These are phyloP conservation scores for Pungitius pungitius DNA, from an alignment of 2,113 vertebrate genomes.

Conservation along the genomic window DNA sequence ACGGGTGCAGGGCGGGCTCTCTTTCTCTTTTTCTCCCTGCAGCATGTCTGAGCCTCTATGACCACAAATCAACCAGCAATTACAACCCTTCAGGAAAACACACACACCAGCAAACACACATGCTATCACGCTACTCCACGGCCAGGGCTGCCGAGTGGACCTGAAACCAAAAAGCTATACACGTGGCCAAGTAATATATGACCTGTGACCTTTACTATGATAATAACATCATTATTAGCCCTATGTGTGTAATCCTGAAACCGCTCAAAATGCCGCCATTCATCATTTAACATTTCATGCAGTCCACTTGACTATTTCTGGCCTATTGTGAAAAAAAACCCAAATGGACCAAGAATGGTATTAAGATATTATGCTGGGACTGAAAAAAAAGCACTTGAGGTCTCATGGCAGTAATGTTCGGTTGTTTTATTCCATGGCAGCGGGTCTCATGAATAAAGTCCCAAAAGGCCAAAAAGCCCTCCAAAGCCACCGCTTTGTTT, in stretches of 20 bases:
- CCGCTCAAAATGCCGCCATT: not conserved
- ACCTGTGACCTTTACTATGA: not conserved
- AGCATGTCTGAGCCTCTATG: slow-evolving; percentile 60
- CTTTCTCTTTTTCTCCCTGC: slow-evolving; percentile 55
- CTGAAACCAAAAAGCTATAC: slow-evolving; percentile 16
- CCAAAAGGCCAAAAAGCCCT: slow-evolving; percentile 35
- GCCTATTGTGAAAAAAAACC: not conserved
- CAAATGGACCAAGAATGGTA: not conserved
- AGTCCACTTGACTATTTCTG: not conserved
- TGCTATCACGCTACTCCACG: not conserved
- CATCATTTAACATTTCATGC: not conserved
- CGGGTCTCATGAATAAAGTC: slow-evolving; percentile 61
- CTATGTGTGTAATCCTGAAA: not conserved
- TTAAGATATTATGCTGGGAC: not conserved
- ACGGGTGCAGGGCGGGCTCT: slow-evolving; percentile 42
- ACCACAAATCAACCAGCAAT: slow-evolving; percentile 75
- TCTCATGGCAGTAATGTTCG: slow-evolving; percentile 39
- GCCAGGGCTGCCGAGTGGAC: slow-evolving; percentile 6
- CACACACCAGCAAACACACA: slow-evolving; percentile 14
- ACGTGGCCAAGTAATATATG: not conserved
- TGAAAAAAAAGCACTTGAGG: slow-evolving; percentile 15
- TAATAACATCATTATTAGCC: not conserved
- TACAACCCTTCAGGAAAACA: slow-evolving; percentile 50
- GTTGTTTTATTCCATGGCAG: slow-evolving; percentile 35
- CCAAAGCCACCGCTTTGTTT: slow-evolving; percentile 48